Conservation (phyloP, 2,113 vertebrate species). For the Taxidea taxus region DNA sequence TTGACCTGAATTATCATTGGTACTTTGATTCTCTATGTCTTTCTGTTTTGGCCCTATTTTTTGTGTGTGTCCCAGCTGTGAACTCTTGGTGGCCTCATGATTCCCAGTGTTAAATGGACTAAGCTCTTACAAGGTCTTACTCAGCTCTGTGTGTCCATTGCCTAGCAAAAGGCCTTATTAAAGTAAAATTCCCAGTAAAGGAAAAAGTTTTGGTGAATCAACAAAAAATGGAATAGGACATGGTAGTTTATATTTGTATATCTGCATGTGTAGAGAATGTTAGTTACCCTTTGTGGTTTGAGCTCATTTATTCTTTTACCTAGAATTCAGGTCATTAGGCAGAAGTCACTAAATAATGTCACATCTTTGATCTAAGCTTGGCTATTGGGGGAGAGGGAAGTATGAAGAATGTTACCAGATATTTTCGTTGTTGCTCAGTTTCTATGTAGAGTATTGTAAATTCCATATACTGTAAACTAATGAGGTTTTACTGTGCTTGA, state of each 20-base stretch:
- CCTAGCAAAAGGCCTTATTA: background rate
- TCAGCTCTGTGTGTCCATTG: background rate
- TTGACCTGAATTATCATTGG: background rate
- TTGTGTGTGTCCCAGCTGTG: background rate
- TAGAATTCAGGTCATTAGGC: background rate
- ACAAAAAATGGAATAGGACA: background rate
- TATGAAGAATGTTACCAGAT: background rate
- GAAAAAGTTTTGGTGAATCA: background rate
- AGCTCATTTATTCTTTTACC: background rate
- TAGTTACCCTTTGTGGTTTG: background rate
- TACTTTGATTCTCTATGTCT: background rate
- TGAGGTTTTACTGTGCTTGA: background rate
- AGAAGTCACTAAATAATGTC: constrained; percentile 2
- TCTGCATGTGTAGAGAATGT: background rate
- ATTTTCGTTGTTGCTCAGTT: background rate
- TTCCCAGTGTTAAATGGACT: background rate
- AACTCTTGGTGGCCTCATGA: background rate
- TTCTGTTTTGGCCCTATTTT: background rate
- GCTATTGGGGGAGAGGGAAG: background rate
- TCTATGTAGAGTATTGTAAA: constrained; percentile 2
- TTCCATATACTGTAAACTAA: background rate
- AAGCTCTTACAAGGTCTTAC: background rate
- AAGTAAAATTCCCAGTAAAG: background rate
- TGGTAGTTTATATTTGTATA: background rate
- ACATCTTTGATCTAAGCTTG: background rate